Evolutionary conservation across 2,113 vertebrate genomes (phyloP).

Genomic region (Echinops telfairi): DNA sequence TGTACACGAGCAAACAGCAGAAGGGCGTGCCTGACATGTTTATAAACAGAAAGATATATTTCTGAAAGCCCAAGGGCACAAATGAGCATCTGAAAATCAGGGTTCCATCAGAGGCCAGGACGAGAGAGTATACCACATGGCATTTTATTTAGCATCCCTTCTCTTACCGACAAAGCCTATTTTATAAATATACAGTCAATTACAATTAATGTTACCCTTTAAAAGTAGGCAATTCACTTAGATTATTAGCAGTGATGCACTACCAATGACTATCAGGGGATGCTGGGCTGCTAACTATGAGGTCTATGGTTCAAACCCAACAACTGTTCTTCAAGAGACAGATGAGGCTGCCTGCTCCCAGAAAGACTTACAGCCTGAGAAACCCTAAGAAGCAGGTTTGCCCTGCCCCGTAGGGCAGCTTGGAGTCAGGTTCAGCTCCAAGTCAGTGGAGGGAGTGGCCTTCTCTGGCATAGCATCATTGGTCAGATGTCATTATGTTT

Average conservation of each 20-base stretch:
- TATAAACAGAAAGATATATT: constrained; percentile 84
- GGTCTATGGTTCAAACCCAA: no score
- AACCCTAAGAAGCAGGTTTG: no score
- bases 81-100: constrained; percentile 69
- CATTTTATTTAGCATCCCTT: neutral
- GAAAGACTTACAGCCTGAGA: no score
- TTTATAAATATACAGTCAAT: neutral
- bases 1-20: constrained; percentile 82
- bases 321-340: no score
- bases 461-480: neutral
- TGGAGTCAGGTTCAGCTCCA: no score
- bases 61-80: constrained; percentile 74
- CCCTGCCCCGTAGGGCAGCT: no score
- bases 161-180: neutral
- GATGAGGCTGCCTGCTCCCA: no score
- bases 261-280: neutral
- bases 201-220: neutral
- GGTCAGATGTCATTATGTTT: neutral
- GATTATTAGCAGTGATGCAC: neutral
- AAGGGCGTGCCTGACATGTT: constrained; percentile 84
- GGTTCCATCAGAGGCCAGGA: constrained; percentile 29
- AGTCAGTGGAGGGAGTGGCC: no score
- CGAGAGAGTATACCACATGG: neutral
- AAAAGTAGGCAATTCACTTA: neutral
- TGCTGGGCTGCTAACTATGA: no score